A percentile compares a stretch with the other conserved stretches of the same genome.
Evolutionary conservation across 2,888 invertebrate genomes (phyloP).

Genomic region (Agriotes lineatus): DNA sequence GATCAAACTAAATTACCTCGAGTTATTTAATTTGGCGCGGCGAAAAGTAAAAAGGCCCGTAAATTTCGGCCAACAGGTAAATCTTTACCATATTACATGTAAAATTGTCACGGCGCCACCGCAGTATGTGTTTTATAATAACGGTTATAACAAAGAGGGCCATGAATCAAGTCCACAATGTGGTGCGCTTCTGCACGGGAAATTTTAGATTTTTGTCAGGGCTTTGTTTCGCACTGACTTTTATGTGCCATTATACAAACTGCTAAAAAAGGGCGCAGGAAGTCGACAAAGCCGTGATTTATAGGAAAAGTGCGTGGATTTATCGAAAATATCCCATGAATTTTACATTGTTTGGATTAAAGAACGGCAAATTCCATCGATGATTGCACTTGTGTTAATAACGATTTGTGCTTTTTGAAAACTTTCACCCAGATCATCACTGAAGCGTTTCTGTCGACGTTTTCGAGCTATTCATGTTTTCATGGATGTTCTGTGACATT

Average conservation of each 20-base stretch:
- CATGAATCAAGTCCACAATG: conserved; percentile 53
- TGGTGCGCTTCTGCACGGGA: conserved; percentile 50
- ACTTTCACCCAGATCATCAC: too few relatives aligned
- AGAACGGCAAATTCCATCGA: too few relatives aligned
- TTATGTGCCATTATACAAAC: conserved; percentile 51
- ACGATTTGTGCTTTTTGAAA: too few relatives aligned
- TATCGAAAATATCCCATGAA: conserved; percentile 35
- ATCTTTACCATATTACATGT: conserved; percentile 42
- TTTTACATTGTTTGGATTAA: conserved; percentile 24
- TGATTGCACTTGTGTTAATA: too few relatives aligned
- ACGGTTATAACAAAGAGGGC: conserved; percentile 50
- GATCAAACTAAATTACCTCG: conserved; percentile 24
- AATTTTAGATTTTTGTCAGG: conserved; percentile 52
- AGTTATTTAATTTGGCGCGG: conserved; percentile 32
- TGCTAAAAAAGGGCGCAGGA: conserved; percentile 46
- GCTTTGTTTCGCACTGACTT: conserved; percentile 52
- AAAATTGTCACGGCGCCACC: conserved; percentile 40
- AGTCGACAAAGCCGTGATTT: conserved; percentile 41
- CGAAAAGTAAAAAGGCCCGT: conserved; percentile 6
- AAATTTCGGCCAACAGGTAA: conserved; percentile 36
- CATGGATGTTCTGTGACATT: too few relatives aligned
- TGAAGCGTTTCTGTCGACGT: too few relatives aligned
- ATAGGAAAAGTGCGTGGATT: conserved; percentile 39
- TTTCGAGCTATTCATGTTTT: too few relatives aligned
- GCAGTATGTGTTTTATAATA: conserved; percentile 49